Conservation (phyloP, 2,888 invertebrate genomes). For the Adineta ricciae region DNA sequence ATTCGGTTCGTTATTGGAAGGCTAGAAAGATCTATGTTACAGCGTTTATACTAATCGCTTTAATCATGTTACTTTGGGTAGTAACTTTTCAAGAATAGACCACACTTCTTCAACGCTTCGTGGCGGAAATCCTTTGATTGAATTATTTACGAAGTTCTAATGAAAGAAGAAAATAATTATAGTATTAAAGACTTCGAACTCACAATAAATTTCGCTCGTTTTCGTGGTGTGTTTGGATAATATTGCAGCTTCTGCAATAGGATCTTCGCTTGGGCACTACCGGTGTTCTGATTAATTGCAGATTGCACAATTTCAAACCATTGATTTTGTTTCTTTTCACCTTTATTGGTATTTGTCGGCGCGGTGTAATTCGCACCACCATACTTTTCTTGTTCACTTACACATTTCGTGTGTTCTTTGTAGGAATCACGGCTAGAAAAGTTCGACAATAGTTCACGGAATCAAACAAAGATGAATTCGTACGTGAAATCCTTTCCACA, state of each 20-base stretch:
- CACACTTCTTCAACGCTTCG: not conserved
- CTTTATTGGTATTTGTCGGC: not conserved
- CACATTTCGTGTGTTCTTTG: not conserved
- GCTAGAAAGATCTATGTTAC: not conserved
- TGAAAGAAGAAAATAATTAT: not conserved
- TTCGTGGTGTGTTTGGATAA: conserved; percentile 21
- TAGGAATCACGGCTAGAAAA: not conserved
- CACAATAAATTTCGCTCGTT: conserved; percentile 20
- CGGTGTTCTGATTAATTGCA: not conserved
- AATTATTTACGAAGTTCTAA: conserved; percentile 1
- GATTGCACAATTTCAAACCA: conserved; percentile 22
- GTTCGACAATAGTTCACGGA: too few relatives aligned
- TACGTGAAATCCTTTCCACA: conserved; percentile 21
- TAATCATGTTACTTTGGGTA: not conserved
- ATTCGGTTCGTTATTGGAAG: not conserved
- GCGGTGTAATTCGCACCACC: not conserved
- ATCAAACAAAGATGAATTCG: not conserved
- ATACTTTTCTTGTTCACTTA: conserved; percentile 14
- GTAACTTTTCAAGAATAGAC: not conserved
- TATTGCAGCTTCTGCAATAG: not conserved
- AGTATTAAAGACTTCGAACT: not conserved
- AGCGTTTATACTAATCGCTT: not conserved
- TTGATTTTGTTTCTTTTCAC: conserved; percentile 16
- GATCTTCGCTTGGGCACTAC: not conserved
- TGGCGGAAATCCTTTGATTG: not conserved